Percentiles rank a stretch among this genome's conserved stretches.
These are phyloP conservation scores for Lucilia sericata DNA, from an alignment of 1,140 invertebrate species.

Conservation along the genomic window DNA sequence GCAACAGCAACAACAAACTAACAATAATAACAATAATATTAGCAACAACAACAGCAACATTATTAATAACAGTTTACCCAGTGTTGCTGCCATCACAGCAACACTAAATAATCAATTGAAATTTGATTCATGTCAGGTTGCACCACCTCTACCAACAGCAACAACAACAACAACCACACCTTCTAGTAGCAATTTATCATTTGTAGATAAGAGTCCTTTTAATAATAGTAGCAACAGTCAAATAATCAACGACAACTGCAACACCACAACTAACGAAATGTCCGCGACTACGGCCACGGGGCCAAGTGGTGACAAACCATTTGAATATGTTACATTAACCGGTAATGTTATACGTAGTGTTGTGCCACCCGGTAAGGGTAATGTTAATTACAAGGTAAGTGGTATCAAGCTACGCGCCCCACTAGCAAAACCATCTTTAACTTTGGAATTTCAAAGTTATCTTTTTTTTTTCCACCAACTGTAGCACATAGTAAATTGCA, in stretches of 20 bases:
- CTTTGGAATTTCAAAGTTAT: too few species aligned
- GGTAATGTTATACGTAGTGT: conserved; percentile 67
- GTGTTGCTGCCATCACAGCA: conserved; percentile 61
- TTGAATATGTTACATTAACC: conserved; percentile 64
- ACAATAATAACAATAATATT: conserved; percentile 25
- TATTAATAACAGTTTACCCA: conserved; percentile 46
- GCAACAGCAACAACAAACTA: conserved; percentile 52
- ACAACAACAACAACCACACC: conserved; percentile 52
- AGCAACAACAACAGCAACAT: conserved; percentile 47
- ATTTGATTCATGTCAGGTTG: conserved; percentile 66
- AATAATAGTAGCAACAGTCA: conserved; percentile 28
- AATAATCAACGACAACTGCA: neutral
- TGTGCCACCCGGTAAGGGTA: conserved; percentile 65
- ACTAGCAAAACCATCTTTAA: too few species aligned
- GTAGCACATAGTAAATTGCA: too few species aligned
- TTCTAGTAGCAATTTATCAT: conserved; percentile 40
- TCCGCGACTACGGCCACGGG: conserved; percentile 4
- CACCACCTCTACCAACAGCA: conserved; percentile 54
- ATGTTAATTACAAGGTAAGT: conserved; percentile 63
- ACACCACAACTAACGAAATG: conserved; percentile 46
- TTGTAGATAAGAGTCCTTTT: conserved; percentile 20
- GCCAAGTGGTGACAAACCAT: conserved; percentile 54
- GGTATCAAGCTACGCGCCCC: too few species aligned
- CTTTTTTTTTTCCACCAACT: too few species aligned
- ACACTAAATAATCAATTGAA: conserved; percentile 66